A percentile compares a stretch with the other conserved stretches of the same genome.
phyloP scores from a whole-genome alignment of 2,888 invertebrate species.

The Pollenia labialis region DNA sequence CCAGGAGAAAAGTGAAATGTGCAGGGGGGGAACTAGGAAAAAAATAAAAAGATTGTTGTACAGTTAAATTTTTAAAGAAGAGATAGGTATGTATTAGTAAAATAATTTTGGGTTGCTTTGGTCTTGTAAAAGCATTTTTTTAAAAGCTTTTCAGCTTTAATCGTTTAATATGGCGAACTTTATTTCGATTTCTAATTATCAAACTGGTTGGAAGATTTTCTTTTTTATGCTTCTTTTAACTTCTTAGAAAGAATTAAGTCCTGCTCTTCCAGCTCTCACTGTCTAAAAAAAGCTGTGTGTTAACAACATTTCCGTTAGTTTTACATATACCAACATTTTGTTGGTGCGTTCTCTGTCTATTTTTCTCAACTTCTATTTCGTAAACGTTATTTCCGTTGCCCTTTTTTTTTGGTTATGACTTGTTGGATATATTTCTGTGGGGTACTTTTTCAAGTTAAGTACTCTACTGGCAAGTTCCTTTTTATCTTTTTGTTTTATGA shows the following conservation, averaged over 20 bases:
- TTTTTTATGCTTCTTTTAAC: not conserved
- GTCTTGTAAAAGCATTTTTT: no score
- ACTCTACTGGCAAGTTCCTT: conserved; percentile 12
- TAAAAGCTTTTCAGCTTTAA: no score
- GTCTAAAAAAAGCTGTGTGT: conserved; percentile 26
- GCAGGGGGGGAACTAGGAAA: not conserved
- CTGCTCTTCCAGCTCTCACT: conserved; percentile 19
- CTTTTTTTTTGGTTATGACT: conserved; percentile 52
- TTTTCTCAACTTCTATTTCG: not conserved
- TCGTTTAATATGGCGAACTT: no score
- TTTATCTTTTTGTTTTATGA: not conserved
- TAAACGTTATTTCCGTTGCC: conserved; percentile 49
- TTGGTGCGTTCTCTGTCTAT: not conserved
- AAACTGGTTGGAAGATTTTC: no score
- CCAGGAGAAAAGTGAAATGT: not conserved
- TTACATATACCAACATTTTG: conserved; percentile 6
- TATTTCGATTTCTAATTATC: no score
- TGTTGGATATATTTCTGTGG: conserved; percentile 29
- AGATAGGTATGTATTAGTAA: not conserved
- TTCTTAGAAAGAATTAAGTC: not conserved
- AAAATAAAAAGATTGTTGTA: not conserved
- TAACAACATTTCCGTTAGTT: conserved; percentile 30
- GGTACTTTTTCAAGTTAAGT: conserved; percentile 34
- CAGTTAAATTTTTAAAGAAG: not conserved
- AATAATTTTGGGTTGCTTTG: not conserved